Percentiles rank a stretch among this genome's conserved stretches.
These are phyloP conservation scores for Contarinia nasturtii DNA, from an alignment of 1,140 invertebrate genomes.

Conservation along the genomic window DNA sequence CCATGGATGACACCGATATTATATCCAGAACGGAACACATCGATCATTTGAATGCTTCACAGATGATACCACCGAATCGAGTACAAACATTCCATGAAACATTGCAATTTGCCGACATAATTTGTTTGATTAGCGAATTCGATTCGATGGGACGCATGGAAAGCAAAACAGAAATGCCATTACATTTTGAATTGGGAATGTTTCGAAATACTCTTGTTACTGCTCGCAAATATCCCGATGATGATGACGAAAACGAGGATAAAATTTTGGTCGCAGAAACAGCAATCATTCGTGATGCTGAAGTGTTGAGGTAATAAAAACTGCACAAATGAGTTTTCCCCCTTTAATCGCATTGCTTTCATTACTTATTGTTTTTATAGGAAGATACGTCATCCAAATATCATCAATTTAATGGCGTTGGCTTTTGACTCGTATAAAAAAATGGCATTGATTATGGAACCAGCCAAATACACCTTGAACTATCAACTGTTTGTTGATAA, in stretches of 20 bases:
- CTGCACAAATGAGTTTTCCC: not conserved
- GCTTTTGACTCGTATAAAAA: not conserved
- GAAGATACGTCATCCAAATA: slow-evolving; percentile 1
- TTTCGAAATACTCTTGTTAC: not conserved
- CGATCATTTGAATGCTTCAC: no score
- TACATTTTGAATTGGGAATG: slow-evolving; percentile 1
- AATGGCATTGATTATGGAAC: slow-evolving; percentile 2
- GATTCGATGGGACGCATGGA: no score
- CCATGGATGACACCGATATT: not conserved
- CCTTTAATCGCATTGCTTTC: not conserved
- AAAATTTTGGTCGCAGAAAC: not conserved
- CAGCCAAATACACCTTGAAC: not conserved
- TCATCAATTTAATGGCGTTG: slow-evolving; percentile 2
- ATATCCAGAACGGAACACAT: no score
- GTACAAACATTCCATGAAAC: no score
- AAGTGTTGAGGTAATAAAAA: slow-evolving; percentile 4
- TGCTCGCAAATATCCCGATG: not conserved
- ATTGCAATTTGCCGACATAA: no score
- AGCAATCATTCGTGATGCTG: slow-evolving; percentile 1
- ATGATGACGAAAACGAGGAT: not conserved
- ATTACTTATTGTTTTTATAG: no score
- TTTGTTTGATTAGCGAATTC: no score
- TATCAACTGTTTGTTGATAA: not conserved
- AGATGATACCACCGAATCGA: no score
- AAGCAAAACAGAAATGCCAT: not conserved